Conservation (phyloP, 1,140 invertebrate genomes). For the Anastrepha ludens region DNA sequence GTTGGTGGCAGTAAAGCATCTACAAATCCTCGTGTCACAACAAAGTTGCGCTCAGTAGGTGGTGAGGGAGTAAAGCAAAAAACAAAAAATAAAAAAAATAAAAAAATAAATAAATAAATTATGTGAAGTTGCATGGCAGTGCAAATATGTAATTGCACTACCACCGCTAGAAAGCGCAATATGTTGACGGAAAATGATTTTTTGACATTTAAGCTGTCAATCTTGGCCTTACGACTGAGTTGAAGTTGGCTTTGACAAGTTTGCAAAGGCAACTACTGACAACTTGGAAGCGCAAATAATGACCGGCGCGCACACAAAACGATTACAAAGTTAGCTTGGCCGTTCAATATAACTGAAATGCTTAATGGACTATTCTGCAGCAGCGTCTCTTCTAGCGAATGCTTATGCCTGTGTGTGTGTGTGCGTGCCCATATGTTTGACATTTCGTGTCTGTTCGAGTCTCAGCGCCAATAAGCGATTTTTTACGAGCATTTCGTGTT, state of each 20-base stretch:
- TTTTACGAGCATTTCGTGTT: conserved; percentile 46
- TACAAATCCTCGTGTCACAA: background rate
- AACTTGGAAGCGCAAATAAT: background rate
- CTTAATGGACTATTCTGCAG: background rate
- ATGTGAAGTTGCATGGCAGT: background rate
- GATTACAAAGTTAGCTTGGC: conserved; percentile 7
- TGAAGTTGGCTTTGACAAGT: background rate
- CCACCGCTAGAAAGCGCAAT: background rate
- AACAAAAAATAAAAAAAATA: too few relatives aligned
- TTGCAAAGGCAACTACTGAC: background rate
- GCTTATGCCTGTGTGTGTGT: background rate
- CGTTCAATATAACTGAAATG: background rate
- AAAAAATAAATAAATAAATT: too few relatives aligned
- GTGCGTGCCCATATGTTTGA: background rate
- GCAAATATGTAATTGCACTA: background rate
- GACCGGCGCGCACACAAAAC: background rate
- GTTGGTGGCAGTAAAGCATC: background rate
- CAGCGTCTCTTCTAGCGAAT: background rate
- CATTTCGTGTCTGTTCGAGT: background rate
- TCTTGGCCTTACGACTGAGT: background rate
- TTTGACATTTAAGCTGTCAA: conserved; percentile 1
- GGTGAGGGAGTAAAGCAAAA: background rate
- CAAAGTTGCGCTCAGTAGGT: background rate
- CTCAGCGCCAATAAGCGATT: conserved; percentile 36
- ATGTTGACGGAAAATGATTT: background rate